These are phyloP conservation scores for Ips nitidus DNA, from an alignment of 1,140 invertebrate genomes.

Conservation along the genomic window DNA sequence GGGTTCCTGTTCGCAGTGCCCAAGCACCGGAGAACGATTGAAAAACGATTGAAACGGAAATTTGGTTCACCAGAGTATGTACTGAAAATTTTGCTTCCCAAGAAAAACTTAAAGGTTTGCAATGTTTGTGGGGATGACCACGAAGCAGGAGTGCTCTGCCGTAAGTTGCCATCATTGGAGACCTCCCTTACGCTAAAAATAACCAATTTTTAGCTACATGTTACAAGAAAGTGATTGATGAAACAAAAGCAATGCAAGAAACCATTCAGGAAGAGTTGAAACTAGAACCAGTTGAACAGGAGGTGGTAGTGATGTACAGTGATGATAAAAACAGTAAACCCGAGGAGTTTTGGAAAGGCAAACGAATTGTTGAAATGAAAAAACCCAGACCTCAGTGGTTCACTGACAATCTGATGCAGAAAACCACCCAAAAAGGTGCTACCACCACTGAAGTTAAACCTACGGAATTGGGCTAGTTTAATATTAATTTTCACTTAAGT, in stretches of 20 bases:
- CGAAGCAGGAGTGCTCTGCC: conserved; percentile 73
- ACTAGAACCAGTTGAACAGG: conserved; percentile 73
- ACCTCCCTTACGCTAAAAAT: neutral
- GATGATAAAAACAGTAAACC: conserved; percentile 66
- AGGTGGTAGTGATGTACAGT: conserved; percentile 82
- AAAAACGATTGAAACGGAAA: conserved; percentile 70
- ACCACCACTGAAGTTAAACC: conserved; percentile 71
- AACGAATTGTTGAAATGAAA: conserved; percentile 72
- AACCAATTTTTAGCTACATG: conserved; percentile 65
- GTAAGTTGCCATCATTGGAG: conserved; percentile 58
- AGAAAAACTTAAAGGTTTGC: conserved; percentile 75
- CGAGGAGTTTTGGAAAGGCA: conserved; percentile 60
- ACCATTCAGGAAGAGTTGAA: conserved; percentile 71
- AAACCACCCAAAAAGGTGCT: conserved; percentile 67
- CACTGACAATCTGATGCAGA: conserved; percentile 76
- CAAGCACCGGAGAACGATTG: conserved; percentile 71
- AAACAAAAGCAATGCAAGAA: conserved; percentile 77
- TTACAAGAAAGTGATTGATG: conserved; percentile 75
- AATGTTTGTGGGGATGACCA: conserved; percentile 79
- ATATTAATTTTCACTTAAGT: neutral
- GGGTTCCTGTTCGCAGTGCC: conserved; percentile 83
- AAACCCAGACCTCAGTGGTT: conserved; percentile 78
- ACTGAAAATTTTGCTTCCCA: conserved; percentile 69
- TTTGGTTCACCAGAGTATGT: conserved; percentile 65
- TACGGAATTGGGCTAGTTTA: conserved; percentile 65